Evolutionary conservation across 2,113 vertebrate species (phyloP), one percentile per base, ranked within the genome.

Genomic region (Heliornis fulica): DNA sequence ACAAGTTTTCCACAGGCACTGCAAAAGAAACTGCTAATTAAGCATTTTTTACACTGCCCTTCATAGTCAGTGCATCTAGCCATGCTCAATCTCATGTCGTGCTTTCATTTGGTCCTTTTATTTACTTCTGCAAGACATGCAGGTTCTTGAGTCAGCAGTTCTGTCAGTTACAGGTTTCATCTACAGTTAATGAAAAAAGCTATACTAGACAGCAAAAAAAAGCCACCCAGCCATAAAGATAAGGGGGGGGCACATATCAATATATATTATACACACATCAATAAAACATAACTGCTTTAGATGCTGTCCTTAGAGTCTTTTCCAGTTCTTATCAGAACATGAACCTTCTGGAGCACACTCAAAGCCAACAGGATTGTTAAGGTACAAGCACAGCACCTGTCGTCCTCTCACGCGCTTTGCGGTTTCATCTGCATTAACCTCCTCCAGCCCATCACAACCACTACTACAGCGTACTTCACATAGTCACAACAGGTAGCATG

Each of bases 1-100:
- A 97, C 68, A 89, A 81, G 57, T 63, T 85, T 80, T 92, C 91
- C 89, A 83, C 92, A 96, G 86, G 90, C 64, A 91, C 68, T 87
- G 89, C 80, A 89, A 54, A 84, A 91, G 61, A 23, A 96, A 70
- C 45, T 28, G 43, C 32, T 60, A 45, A 18, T 2, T 22, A 43
- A 68, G 41, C 15, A 17, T 43, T 57, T 54, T 54, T 54, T 13
- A 75, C 9, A 50, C 70, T 10, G 2, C 32, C 10, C 50, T 22
- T 61, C 48, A 61, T 38, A 38, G n/a, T 9, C 26, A 84, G 34
- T 0, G 7, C 34, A 51, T 8, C 15, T 21, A 50, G 34, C 31
- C 63, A 19, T 15, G 19, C n/a, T 38, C 48, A 43, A 14, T 41
- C 45, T 22, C 38, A 34, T 2, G 8, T 7, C 50, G 50, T 9